Evolutionary conservation across 2,888 invertebrate genomes (phyloP), one percentile per base, ranked within the genome.

Genomic region (Thelaira solivaga): DNA sequence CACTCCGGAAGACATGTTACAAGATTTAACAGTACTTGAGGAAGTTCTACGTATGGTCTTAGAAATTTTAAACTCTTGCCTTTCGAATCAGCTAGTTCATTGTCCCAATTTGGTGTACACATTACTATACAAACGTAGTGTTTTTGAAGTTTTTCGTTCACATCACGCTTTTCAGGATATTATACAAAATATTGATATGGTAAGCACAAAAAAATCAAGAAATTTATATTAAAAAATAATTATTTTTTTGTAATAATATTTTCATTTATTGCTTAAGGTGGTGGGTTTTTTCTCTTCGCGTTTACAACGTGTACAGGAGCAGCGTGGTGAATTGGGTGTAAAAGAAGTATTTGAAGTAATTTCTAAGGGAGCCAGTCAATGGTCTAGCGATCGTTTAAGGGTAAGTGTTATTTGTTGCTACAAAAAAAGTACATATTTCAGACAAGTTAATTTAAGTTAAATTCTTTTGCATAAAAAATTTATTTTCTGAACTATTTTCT

Each of bases 11-110:
- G 89, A 88, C 68, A 88, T 88, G 88, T 93, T 96, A 88, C 96
- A 97, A 85, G 97, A 98, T 89, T 91, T 98, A 81, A 93, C 93
- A 43, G 97, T 98, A 0, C 90, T 99, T 29, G 99, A 99, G 89
- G 99, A 99, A 89, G 98, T 99, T 0, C 91, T 99, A 29, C 91
- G 98, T 29, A 99, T 99, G 96, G 93, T 99, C 13, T 89, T 99
- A 78, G 99, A 99, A 90, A 98, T 99, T 76, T 92, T 99, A 81
- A 99, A 99, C 91, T 98, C 98, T 29, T 96, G 96, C 86, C 91
- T 99, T 61, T 93, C 95, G 0, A 94, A 95, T 86, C 97, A 97
- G 85, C 90, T 99, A 81, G 90, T 93, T 81, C 93, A 96, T 90
- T 95, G 96, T 91, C 92, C 97, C 5, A 95, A 99, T 90, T 91